Percentiles rank a stretch among this genome's conserved stretches.
Evolutionary conservation across 2,113 vertebrate genomes (phyloP).

Genomic region (Microcebus jonahi): DNA sequence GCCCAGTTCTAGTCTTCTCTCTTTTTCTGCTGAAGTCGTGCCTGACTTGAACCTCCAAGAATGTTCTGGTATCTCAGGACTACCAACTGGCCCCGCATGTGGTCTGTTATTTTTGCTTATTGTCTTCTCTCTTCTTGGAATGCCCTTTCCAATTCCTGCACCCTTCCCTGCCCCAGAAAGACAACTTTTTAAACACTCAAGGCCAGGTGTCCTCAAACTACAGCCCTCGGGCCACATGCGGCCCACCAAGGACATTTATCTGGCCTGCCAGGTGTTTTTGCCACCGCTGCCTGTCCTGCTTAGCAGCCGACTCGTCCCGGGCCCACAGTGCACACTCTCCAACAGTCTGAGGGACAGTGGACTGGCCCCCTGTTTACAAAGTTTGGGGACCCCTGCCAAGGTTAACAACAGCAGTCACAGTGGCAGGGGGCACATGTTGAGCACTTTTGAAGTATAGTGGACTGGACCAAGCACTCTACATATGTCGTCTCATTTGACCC

Average conservation of each 20-base stretch:
- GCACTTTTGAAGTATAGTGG: background rate
- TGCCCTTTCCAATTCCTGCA: background rate
- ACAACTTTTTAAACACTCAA: background rate
- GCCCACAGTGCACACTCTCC: no score
- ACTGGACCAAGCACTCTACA: background rate
- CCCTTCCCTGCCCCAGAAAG: fast-evolving
- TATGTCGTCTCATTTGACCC: background rate
- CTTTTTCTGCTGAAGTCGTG: background rate
- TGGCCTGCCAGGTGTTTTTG: no score
- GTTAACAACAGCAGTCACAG: background rate
- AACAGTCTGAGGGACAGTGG: no score
- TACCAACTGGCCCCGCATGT: background rate
- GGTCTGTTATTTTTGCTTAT: background rate
- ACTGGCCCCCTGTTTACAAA: no score
- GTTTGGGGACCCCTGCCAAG: background rate
- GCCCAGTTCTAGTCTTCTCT: background rate
- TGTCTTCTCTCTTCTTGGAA: background rate
- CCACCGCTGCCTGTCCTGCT: no score
- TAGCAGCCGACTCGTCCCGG: no score
- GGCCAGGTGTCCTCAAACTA: no score
- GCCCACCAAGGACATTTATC: no score
- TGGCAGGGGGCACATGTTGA: background rate
- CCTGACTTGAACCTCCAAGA: background rate
- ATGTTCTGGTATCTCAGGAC: background rate
- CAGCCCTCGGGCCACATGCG: no score